A percentile compares a stretch with the other conserved stretches of the same genome.
Evolutionary conservation across 2,888 invertebrate species (phyloP).

Genomic region (Oscheius myriophilus): DNA sequence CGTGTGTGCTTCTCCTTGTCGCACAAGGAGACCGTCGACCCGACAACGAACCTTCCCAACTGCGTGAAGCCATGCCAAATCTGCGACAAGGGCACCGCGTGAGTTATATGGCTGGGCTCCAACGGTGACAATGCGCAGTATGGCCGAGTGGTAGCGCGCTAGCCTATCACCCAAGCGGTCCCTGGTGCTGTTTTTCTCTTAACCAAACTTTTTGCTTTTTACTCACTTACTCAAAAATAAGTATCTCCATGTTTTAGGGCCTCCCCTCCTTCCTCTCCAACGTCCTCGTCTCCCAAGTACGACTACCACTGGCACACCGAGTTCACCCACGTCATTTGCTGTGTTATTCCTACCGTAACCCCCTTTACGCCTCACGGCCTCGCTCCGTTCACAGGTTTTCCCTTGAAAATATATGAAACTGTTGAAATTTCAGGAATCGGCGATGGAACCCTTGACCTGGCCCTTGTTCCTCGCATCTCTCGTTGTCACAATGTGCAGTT

Average conservation of each 20-base stretch:
- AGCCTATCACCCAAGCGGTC: too few species aligned
- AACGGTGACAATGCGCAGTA: neutral
- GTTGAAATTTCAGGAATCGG: constrained; percentile 54
- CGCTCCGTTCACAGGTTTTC: constrained; percentile 50
- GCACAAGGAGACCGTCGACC: constrained; percentile 48
- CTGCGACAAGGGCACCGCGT: constrained; percentile 46
- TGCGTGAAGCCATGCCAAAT: constrained; percentile 60
- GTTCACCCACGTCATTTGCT: constrained; percentile 67
- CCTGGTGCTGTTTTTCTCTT: neutral
- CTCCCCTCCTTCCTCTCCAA: neutral
- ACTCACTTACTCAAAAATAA: neutral
- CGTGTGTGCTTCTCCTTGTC: constrained; percentile 52
- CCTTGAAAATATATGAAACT: constrained; percentile 18
- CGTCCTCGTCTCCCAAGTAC: constrained; percentile 38
- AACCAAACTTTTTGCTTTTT: neutral
- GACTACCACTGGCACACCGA: constrained; percentile 57
- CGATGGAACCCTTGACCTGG: constrained; percentile 68
- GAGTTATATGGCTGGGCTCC: neutral
- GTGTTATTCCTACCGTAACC: constrained; percentile 66
- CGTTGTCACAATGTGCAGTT: constrained; percentile 66
- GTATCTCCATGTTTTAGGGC: neutral
- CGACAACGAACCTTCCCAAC: constrained; percentile 54
- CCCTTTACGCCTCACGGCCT: constrained; percentile 69
- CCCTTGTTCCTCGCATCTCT: constrained; percentile 63
- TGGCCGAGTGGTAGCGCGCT: neutral